Percentiles rank a stretch among this genome's conserved stretches.
These are phyloP conservation scores for Paratilapia polleni DNA, from an alignment of 2,113 vertebrate genomes.

Conservation along the genomic window DNA sequence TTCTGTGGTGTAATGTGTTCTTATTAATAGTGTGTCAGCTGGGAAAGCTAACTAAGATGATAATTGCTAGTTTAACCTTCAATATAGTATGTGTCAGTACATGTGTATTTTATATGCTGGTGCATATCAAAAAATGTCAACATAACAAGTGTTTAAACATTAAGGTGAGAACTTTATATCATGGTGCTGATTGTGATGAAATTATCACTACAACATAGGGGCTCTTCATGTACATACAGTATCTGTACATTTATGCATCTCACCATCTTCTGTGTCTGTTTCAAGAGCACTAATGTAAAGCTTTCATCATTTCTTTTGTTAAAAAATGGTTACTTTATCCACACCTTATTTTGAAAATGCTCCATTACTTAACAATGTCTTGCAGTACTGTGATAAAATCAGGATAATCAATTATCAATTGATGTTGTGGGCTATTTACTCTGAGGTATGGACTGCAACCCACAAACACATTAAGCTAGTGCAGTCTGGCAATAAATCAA, in stretches of 20 bases:
- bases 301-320: slow-evolving; percentile 9
- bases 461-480: slow-evolving; percentile 39
- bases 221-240: slow-evolving; percentile 11
- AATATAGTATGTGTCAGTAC: neutral
- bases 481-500: slow-evolving; percentile 49
- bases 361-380: slow-evolving; percentile 30
- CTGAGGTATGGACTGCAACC: slow-evolving; percentile 35
- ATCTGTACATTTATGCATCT: slow-evolving; percentile 13
- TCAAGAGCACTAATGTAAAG: slow-evolving; percentile 17
- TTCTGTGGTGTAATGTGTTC: slow-evolving; percentile 25
- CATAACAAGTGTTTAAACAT: neutral
- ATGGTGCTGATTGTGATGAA: neutral
- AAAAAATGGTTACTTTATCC: slow-evolving; percentile 28
- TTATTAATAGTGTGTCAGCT: slow-evolving; percentile 9
- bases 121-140: slow-evolving; percentile 1
- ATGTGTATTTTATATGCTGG: neutral
- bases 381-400: slow-evolving; percentile 36
- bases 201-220: neutral
- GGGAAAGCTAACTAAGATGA: slow-evolving; percentile 9
- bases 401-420: slow-evolving; percentile 55
- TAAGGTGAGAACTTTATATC: slow-evolving; percentile 24
- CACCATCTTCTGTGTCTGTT: slow-evolving; percentile 5
- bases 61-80: slow-evolving; percentile 4
- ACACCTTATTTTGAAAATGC: slow-evolving; percentile 41
- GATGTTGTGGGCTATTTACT: slow-evolving; percentile 33